phyloP scores from a whole-genome alignment of 2,113 vertebrate genomes.

The Datnioides undecimradiatus region DNA sequence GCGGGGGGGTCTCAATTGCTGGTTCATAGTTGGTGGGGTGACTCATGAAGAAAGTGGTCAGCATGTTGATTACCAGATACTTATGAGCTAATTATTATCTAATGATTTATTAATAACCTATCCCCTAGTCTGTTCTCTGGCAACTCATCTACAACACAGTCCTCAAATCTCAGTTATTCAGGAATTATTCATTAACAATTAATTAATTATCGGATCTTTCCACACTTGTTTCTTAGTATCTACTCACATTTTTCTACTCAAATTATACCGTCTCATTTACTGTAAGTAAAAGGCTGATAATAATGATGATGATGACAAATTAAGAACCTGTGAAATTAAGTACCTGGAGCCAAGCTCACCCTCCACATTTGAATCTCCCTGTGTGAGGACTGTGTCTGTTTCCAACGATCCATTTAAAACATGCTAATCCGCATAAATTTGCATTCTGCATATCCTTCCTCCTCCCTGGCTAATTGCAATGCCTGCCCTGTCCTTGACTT shows the following conservation, averaged over 20 bases:
- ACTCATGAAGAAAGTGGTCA: too few species aligned
- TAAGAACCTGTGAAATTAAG: constrained; percentile 65
- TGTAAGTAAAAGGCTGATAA: constrained; percentile 11
- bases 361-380: constrained; percentile 49
- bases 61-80: too few species aligned
- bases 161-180: background rate
- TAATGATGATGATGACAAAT: constrained; percentile 40
- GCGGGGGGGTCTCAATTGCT: too few species aligned
- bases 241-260: too few species aligned
- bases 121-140: background rate
- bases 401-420: constrained; percentile 72
- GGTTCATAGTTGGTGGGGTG: too few species aligned
- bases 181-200: too few species aligned
- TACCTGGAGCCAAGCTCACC: constrained; percentile 32
- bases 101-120: background rate
- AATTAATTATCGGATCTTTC: too few species aligned
- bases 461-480: constrained; percentile 74
- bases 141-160: background rate
- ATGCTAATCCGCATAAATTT: constrained; percentile 76
- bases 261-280: constrained; percentile 36
- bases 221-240: too few species aligned
- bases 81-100: too few species aligned
- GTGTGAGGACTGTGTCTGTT: constrained; percentile 50
- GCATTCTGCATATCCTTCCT: constrained; percentile 68
- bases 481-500: constrained; percentile 76